A percentile compares a stretch with the other conserved stretches of the same genome.
These are phyloP conservation scores for Takifugu flavidus DNA, from an alignment of 2,113 vertebrate species.

Conservation along the genomic window DNA sequence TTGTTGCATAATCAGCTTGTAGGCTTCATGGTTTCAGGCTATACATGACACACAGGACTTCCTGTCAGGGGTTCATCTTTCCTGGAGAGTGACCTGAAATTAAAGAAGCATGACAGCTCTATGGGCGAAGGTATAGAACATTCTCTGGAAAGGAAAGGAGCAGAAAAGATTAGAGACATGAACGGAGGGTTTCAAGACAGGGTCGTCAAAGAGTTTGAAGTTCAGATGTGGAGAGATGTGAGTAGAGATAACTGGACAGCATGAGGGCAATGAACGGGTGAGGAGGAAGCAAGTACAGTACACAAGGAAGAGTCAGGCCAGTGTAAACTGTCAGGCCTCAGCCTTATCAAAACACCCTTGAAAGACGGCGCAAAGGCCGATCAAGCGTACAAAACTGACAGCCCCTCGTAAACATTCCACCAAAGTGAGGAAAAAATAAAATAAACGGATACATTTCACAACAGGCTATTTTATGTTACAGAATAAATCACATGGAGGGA, in stretches of 20 bases:
- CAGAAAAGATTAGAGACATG: background rate
- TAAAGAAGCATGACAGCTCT: background rate
- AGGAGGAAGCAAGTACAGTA: constrained; percentile 35
- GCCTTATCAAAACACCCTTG: constrained; percentile 25
- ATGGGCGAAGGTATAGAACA: background rate
- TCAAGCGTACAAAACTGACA: background rate
- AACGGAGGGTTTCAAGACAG: background rate
- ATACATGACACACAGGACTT: background rate
- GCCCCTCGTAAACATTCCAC: constrained; percentile 40
- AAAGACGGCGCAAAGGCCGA: background rate
- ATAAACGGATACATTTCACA: constrained; percentile 6
- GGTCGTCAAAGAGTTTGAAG: background rate
- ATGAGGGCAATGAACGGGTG: background rate
- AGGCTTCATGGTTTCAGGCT: too few relatives aligned
- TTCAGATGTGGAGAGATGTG: constrained; percentile 28
- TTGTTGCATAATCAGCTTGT: background rate
- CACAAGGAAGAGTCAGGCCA: constrained; percentile 26
- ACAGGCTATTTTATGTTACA: constrained; percentile 15
- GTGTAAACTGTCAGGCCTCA: constrained; percentile 54
- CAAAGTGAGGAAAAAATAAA: background rate
- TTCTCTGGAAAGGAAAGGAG: background rate
- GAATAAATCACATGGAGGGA: constrained; percentile 19
- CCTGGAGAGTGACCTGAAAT: constrained; percentile 1
- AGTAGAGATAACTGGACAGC: constrained; percentile 1
- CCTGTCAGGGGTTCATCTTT: constrained; percentile 19